phyloP scores from a whole-genome alignment of 2,113 vertebrate species.

The Bagarius yarrelli region DNA sequence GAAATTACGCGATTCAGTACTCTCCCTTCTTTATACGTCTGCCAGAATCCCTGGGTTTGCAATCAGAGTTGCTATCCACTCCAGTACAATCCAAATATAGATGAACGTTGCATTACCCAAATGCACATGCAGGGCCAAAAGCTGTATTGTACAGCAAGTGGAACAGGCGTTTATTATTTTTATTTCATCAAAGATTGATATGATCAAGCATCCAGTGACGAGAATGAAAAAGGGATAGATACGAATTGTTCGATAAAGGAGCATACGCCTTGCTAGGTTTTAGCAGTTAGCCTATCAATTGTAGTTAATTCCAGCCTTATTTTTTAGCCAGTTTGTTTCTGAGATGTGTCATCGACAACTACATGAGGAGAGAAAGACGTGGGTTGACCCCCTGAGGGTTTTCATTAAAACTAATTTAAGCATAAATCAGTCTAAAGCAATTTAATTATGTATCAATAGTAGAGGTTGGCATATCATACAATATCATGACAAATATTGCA shows the following conservation, averaged over 20 bases:
- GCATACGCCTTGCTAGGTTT: slow-evolving; percentile 39
- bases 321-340: too few species aligned
- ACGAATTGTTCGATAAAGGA: too few species aligned
- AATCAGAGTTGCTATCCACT: slow-evolving; percentile 76
- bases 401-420: too few species aligned
- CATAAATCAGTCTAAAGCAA: too few species aligned
- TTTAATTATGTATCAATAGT: too few species aligned
- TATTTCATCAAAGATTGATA: slow-evolving; percentile 61
- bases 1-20: slow-evolving; percentile 77
- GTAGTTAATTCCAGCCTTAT: slow-evolving; percentile 60
- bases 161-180: slow-evolving; percentile 50
- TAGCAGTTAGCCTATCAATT: slow-evolving; percentile 50
- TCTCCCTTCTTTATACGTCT: slow-evolving; percentile 71
- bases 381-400: too few species aligned
- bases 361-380: too few species aligned
- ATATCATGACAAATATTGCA: too few species aligned
- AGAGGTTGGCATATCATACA: too few species aligned
- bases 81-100: slow-evolving; percentile 77
- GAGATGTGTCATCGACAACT: too few species aligned
- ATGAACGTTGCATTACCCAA: slow-evolving; percentile 68
- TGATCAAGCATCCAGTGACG: slow-evolving; percentile 49
- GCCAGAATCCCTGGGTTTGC: slow-evolving; percentile 76
- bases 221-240: too few species aligned
- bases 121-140: slow-evolving; percentile 66
- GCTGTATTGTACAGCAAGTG: slow-evolving; percentile 56